Base-by-base conservation (phyloP, 2,113 vertebrate species). In the Pyxicephalus adspersus region DNA sequence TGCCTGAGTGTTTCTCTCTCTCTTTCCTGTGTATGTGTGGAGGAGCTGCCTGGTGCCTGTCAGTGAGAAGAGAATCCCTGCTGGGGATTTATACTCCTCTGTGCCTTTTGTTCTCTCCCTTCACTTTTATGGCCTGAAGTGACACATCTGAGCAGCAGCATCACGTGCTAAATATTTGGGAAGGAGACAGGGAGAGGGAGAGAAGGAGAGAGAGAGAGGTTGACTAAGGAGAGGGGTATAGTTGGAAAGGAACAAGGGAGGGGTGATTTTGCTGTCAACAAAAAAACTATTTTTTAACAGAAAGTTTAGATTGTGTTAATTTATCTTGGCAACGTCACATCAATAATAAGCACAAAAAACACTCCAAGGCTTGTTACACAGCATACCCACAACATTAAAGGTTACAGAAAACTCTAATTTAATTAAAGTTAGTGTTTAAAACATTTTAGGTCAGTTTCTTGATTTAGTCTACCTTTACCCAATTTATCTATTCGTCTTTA, bases 81-180 rank as follows among this genome's bases (percentile, higher is more conserved):
- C 83, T 29, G 86, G 77, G 84, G 84, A 85, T 89, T 92, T 92
- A 94, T 92, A 88, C 85, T 84, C 72, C 86, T 89, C 89, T 85
- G 87, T 89, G 90, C 87, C 91, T 91, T 92, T 93, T 93, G 92
- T 94, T 92, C 89, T 87, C 83, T 82, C 80, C 86, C 83, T 85
- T 87, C 77, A 86, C 79, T 85, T 87, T 81, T 79, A 70, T 86
- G 88, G 88, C 89, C 85, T 67, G 86, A 88, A 87, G 90, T 89
- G 85, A 91, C 88, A 90, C 85, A 89, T 88, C 87, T 88, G 86
- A 83, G 81, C 71, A 74, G 38, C 84, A 84, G 85, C 71, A 75
- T 76, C 78, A 65, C 74, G 74, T 76, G 83, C 83, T 85, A 81
- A 57, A 72, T 52, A 76, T 67, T 79, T 72, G 31, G 61, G 60